These are phyloP conservation scores for Cyrtorhinus lividipennis DNA, from an alignment of 1,140 invertebrate species.

Conservation along the genomic window DNA sequence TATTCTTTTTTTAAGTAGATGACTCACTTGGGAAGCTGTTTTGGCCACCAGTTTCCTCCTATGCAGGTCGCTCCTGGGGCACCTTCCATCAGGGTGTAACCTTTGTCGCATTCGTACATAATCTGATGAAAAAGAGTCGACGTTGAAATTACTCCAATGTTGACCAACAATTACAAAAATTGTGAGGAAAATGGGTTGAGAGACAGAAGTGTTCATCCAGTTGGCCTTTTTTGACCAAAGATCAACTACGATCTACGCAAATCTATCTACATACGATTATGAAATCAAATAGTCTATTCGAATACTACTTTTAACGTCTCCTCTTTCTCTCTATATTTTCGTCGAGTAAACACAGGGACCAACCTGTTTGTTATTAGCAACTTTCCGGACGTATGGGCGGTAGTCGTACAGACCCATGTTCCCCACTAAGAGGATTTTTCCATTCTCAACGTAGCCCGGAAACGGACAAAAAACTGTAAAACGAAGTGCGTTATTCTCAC, in stretches of 20 bases:
- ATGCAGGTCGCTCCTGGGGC: conserved; percentile 87
- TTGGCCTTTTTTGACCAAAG: too few relatives aligned
- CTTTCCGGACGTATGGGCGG: conserved; percentile 83
- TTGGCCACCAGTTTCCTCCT: conserved; percentile 74
- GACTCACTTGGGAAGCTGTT: conserved; percentile 49
- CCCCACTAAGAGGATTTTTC: conserved; percentile 83
- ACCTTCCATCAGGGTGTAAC: conserved; percentile 69
- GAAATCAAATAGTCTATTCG: not conserved
- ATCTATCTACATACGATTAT: too few relatives aligned
- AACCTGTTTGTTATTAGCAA: conserved; percentile 71
- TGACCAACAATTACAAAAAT: too few relatives aligned
- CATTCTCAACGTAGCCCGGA: conserved; percentile 78
- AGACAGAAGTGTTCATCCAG: too few relatives aligned
- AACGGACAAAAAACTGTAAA: conserved; percentile 77
- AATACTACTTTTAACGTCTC: not conserved
- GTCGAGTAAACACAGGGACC: not conserved
- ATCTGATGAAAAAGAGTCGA: conserved; percentile 35
- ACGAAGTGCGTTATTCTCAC: too few relatives aligned
- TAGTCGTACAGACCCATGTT: conserved; percentile 97
- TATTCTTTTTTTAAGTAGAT: conserved; percentile 24
- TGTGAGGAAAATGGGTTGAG: too few relatives aligned
- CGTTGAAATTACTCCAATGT: too few relatives aligned
- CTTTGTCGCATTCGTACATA: conserved; percentile 90
- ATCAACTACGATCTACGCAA: too few relatives aligned
- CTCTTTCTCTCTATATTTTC: not conserved